Evolutionary conservation across 2,113 vertebrate species (phyloP), one percentile per base, ranked within the genome.

Genomic region (Aspiorhynchus laticeps): DNA sequence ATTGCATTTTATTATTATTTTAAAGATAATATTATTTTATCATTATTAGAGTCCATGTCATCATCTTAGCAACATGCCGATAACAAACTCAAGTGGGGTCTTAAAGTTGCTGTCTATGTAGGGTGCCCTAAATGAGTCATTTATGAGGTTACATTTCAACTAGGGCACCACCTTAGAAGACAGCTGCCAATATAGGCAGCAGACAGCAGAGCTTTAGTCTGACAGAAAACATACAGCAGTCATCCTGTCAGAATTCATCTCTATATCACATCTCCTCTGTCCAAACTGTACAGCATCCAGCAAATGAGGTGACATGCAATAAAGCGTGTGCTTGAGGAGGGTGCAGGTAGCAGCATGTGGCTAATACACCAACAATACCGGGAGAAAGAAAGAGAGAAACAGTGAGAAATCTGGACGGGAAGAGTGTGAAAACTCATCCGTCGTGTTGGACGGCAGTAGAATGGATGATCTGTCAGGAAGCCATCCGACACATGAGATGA

Each of bases 401-500:
- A 69, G 85, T 80, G 75, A 65, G 76, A 87, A 80, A 88, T 73
- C 46, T 24, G 36, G 83, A 79, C 17, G 61, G 71, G 63, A 78
- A 79, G 51, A 63, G 84, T 80, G 84, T 74, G 74, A 76, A 87
- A 74, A 83, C 79, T 83, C 88, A 91, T 91, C 83, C 82, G 82
- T 63, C 84, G 83, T 69, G 75, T 78, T 87, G 88, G 88, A 84
- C 84, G 87, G 77, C 84, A 15, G 80, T 71, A 73, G 82, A 89
- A 89, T 87, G 85, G 63, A 91, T 86, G 88, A 88, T 88, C 88
- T 91, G 90, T 88, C 84, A 90, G 84, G 56, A 88, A 84, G 48
- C 59, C 84, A 84, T 87, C 77, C 87, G 88, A 88, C 43, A 88
- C 83, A 83, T 82, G 84, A 87, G 80, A 88, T 87, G 86, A 90